These are phyloP conservation scores for Scaptomyza reducta DNA, from an alignment of 2,888 invertebrate species.

Conservation along the genomic window DNA sequence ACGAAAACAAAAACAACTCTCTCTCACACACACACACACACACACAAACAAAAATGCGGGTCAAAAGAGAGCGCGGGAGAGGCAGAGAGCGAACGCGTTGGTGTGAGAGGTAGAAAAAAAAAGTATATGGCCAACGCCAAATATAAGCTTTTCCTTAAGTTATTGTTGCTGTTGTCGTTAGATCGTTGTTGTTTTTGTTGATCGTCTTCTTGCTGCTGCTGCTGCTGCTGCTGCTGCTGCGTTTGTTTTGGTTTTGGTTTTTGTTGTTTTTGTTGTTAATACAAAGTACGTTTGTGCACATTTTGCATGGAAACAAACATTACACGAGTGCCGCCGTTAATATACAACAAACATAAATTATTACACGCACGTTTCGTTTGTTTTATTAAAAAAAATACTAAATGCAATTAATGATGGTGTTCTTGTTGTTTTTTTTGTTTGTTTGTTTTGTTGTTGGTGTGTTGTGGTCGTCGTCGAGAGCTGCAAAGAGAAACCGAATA, in stretches of 20 bases:
- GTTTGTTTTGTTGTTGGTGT: conserved; percentile 9
- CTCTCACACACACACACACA: conserved; percentile 21
- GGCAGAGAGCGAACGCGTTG: conserved; percentile 1
- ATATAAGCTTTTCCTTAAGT: conserved; percentile 38
- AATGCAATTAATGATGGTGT: conserved; percentile 34
- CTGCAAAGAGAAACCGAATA: conserved; percentile 46
- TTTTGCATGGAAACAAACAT: conserved; percentile 56
- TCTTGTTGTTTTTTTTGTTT: conserved; percentile 19
- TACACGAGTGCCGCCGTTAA: conserved; percentile 27
- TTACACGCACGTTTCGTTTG: conserved; percentile 25
- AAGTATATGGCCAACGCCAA: conserved; percentile 15
- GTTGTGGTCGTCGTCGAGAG: conserved; percentile 34
- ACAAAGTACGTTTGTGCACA: conserved; percentile 43
- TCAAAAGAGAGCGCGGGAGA: conserved; percentile 14
- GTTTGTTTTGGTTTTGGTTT: conserved; percentile 17
- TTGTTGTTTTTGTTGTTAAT: conserved; percentile 30
- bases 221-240: conserved; percentile 5
- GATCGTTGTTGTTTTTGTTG: conserved; percentile 39
- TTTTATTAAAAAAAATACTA: conserved; percentile 8
- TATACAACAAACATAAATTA: conserved; percentile 25
- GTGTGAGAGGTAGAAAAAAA: conserved; percentile 1
- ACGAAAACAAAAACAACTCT: conserved; percentile 47
- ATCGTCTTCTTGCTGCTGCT: conserved; percentile 20
- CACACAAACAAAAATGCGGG: conserved; percentile 11
- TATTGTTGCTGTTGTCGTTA: conserved; percentile 41